Evolutionary conservation across 2,113 vertebrate genomes (phyloP), one percentile per base, ranked within the genome.

Genomic region (Recurvirostra avosetta): DNA sequence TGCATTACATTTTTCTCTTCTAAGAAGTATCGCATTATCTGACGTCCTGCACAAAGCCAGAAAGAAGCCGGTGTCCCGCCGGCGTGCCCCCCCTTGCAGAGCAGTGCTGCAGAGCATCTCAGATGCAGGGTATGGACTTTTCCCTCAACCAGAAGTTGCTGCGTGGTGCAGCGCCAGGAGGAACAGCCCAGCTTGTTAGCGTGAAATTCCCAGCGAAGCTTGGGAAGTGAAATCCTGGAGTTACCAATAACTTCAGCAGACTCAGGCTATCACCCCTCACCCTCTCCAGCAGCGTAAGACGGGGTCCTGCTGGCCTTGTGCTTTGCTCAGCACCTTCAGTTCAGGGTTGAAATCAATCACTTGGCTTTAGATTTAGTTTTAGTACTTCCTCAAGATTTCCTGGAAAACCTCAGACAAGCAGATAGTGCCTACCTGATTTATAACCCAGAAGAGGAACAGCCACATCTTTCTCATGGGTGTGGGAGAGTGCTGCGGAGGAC

Each of bases 151-250:
- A 73, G 77, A 23, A 34, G 29, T 0, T 34, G 49, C 49, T 76
- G 49, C 18, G 47, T 0, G 2, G 27, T 32, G 9, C 0, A 0
- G 75, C 38, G 76, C 36, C 79, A 59, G 71, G n/a, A 56, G 6
- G 38, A 73, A 18, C 49, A 72, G 53, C 50, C 36, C 1, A 4
- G 12, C 7, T 62, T 22, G 32, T 47, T 22, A n/a, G 43, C 49
- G 3, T 10, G 34, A 38, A 68, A 40, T 34, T 52, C 84, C 73
- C 82, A 77, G 72, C 15, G 66, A 80, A 61, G 41, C 62, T 32
- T 43, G 68, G 80, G 19, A 84, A 76, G 19, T 38, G 50, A 86
- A 94, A 86, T 70, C 53, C 49, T 86, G 80, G n/a, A 43, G 6
- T 38, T n/a, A 29, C 17, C 43, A 34, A 6, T 16, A 55, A 47